Base-by-base conservation (phyloP, 2,113 vertebrate genomes). In the Haplochromis burtoni region DNA sequence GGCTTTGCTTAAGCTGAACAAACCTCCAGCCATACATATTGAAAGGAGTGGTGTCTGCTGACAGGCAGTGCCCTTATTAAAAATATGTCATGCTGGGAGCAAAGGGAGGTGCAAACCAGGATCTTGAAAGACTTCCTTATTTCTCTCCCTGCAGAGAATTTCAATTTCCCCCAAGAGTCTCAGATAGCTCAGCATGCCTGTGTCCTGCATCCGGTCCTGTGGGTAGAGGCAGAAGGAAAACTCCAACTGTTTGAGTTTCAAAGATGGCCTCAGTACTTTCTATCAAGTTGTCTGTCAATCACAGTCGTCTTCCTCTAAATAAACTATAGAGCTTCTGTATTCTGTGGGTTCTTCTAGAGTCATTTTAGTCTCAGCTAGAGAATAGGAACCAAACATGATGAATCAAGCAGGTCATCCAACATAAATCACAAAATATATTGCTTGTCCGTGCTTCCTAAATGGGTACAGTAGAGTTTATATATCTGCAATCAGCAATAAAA, bases 11-110 rank as follows among this genome's bases (percentile, higher is more conserved):
- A 85, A 76, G 81, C 86, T 80, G 89, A 83, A 86, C 83, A 90
- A 91, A 92, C 61, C 80, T 80, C 61, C 83, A 88, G 86, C 87
- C 85, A 82, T 89, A 91, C 83, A 89, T 91, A 90, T 76, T 89
- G 92, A 92, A 90, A 86, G 84, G 82, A 85, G 68, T 81, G 47
- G 66, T 55, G 78, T 87, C 91, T 29, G 73, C 86, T 82, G 89
- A 91, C 88, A 93, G 90, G 21, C 84, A 81, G 82, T 89, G 85
- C 71, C 91, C 93, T 96, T 95, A 94, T 96, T 95, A 95, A 95
- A 95, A 94, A 93, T 89, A 76, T 88, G 82, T 45, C 95, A 89
- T 84, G 91, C 96, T 94, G 93, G 78, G 94, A 91, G 90, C 61
- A 92, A 92, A 92, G 87, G 79, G 76, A 91, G 88, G 83, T 54